phyloP scores from a whole-genome alignment of 2,113 vertebrate species.

The Percina caprodes region DNA sequence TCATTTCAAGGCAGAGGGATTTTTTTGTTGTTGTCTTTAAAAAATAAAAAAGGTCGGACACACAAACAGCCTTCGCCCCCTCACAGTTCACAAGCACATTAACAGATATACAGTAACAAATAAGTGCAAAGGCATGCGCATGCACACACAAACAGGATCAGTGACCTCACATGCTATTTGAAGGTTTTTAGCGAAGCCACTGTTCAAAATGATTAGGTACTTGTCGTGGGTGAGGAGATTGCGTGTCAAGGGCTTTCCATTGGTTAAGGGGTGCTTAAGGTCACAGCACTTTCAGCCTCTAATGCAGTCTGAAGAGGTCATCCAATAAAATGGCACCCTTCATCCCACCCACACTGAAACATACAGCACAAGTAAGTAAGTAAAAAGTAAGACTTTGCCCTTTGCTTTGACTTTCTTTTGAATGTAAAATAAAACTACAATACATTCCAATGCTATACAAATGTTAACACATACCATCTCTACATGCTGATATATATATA shows the following conservation, averaged over 20 bases:
- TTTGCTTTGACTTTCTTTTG: slow-evolving; percentile 22
- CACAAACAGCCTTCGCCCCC: neutral
- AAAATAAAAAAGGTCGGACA: neutral
- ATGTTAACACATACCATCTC: neutral
- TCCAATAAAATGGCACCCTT: slow-evolving; percentile 47
- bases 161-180: slow-evolving; percentile 32
- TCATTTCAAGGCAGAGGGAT: slow-evolving; percentile 32
- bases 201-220: slow-evolving; percentile 35
- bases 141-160: neutral
- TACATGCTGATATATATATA: neutral
- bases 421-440: slow-evolving; percentile 1
- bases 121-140: neutral
- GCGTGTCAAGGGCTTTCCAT: slow-evolving; percentile 59
- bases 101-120: neutral
- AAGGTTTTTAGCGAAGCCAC: slow-evolving; percentile 43
- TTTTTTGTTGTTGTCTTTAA: slow-evolving; percentile 39
- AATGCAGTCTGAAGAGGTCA: slow-evolving; percentile 59
- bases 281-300: slow-evolving; percentile 47
- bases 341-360: slow-evolving; percentile 40
- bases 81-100: neutral
- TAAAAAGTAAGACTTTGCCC: slow-evolving; percentile 8
- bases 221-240: slow-evolving; percentile 47
- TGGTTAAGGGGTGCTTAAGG: slow-evolving; percentile 43
- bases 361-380: slow-evolving; percentile 1
- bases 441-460: neutral